phyloP scores from a whole-genome alignment of 2,888 invertebrate genomes.

The Sphaeridia pumilis region DNA sequence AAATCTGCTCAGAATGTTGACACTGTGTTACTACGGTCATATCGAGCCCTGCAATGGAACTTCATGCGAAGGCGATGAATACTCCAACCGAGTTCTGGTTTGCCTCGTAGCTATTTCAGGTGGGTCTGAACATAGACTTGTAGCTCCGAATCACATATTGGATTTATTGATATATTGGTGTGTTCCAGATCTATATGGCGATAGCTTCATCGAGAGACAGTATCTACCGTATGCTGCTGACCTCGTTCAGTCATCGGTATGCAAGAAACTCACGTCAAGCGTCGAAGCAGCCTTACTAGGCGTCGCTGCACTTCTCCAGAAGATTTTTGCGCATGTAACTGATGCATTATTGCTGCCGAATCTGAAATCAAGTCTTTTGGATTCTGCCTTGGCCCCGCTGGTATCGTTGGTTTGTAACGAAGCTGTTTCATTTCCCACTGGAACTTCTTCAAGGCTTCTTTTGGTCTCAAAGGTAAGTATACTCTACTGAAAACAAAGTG shows the following conservation, averaged over 20 bases:
- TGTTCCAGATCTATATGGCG: constrained; percentile 35
- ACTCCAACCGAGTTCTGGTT: constrained; percentile 75
- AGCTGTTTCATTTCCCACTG: constrained; percentile 68
- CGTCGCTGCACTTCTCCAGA: constrained; percentile 26
- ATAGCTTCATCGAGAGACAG: constrained; percentile 33
- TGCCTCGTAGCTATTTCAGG: constrained; percentile 79
- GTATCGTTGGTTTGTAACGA: constrained; percentile 68
- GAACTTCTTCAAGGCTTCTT: constrained; percentile 58
- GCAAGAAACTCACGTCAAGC: constrained; percentile 22
- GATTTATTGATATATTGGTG: too few species aligned
- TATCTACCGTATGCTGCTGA: constrained; percentile 33
- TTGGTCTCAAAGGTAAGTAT: constrained; percentile 71
- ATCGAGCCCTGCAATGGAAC: constrained; percentile 41
- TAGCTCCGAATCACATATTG: constrained; percentile 27
- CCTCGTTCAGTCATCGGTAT: constrained; percentile 25
- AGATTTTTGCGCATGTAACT: constrained; percentile 26
- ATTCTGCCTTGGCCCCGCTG: constrained; percentile 69
- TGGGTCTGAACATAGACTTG: too few species aligned
- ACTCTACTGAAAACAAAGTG: neutral
- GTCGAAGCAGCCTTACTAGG: constrained; percentile 32
- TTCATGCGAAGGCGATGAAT: constrained; percentile 60
- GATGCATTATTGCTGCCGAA: constrained; percentile 30
- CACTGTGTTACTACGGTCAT: constrained; percentile 79
- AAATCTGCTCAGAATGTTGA: constrained; percentile 84
- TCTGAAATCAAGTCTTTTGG: constrained; percentile 62